A percentile compares a stretch with the other conserved stretches of the same genome.
Conservation (phyloP, 2,113 vertebrate species). For the Heptranchias perlo region DNA sequence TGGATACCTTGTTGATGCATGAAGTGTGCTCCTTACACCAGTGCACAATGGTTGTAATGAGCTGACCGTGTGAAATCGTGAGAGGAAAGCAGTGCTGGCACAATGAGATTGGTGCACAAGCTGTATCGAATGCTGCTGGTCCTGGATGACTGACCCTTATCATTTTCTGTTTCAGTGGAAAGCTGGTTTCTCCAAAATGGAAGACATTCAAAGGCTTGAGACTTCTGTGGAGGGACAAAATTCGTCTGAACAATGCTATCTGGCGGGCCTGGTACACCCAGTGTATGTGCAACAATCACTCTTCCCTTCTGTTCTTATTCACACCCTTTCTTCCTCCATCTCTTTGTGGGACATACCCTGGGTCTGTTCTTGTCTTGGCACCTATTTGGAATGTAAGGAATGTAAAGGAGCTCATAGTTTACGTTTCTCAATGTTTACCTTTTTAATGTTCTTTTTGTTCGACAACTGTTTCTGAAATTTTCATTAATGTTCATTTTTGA, state of each 20-base stretch:
- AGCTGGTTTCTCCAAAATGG: constrained; percentile 95
- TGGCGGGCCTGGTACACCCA: constrained; percentile 98
- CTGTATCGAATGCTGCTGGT: not conserved
- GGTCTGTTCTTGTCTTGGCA: no score
- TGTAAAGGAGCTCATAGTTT: no score
- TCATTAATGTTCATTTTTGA: no score
- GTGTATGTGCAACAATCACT: constrained; percentile 68
- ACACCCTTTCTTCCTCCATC: not conserved
- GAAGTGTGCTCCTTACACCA: no score
- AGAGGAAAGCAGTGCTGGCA: not conserved
- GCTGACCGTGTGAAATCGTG: not conserved
- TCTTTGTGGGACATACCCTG: no score
- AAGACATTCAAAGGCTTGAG: constrained; percentile 94
- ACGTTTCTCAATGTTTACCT: no score
- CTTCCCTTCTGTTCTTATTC: not conserved
- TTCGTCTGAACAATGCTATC: constrained; percentile 94
- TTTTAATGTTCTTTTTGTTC: no score
- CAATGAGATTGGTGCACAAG: not conserved
- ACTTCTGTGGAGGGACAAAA: constrained; percentile 89
- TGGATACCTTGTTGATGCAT: no score
- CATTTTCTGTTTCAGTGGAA: constrained; percentile 63
- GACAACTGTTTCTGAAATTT: no score
- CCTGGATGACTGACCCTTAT: not conserved
- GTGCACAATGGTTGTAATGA: no score
- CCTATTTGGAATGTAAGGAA: no score